Evolutionary conservation across 2,113 vertebrate genomes (phyloP).

Genomic region (Spermophilus dauricus): DNA sequence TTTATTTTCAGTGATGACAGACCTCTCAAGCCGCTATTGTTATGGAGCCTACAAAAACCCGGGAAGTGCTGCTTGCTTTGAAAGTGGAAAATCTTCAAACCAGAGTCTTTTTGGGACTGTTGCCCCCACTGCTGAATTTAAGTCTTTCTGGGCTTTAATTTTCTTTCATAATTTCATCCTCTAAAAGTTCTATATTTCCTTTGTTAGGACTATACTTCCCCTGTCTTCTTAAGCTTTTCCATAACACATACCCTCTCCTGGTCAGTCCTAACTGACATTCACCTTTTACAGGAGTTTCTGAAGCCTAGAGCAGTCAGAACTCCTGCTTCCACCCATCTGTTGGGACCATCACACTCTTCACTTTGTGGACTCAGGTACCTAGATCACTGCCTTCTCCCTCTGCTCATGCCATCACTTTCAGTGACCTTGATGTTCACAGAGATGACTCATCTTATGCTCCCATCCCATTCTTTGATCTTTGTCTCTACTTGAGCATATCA

Average conservation of each 20-base stretch:
- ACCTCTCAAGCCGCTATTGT: background rate
- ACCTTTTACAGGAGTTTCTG: background rate
- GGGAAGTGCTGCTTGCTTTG: background rate
- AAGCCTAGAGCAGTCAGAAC: background rate
- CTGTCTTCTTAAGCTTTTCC: background rate
- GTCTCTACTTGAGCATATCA: background rate
- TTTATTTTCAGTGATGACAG: constrained; percentile 4
- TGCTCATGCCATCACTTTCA: background rate
- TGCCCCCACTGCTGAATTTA: background rate
- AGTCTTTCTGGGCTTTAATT: background rate
- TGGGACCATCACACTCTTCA: background rate
- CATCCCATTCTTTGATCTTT: background rate
- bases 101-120: background rate
- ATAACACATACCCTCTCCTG: background rate
- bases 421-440: background rate
- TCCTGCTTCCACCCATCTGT: background rate
- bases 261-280: background rate
- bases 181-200: background rate
- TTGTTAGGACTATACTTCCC: background rate
- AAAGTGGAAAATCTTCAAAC: background rate
- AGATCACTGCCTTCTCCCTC: background rate
- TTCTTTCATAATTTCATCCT: constrained; percentile 9
- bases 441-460: background rate
- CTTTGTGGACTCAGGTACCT: background rate
- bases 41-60: background rate